phyloP scores from a whole-genome alignment of 2,888 invertebrate species.

The Synanthedon myopaeformis region DNA sequence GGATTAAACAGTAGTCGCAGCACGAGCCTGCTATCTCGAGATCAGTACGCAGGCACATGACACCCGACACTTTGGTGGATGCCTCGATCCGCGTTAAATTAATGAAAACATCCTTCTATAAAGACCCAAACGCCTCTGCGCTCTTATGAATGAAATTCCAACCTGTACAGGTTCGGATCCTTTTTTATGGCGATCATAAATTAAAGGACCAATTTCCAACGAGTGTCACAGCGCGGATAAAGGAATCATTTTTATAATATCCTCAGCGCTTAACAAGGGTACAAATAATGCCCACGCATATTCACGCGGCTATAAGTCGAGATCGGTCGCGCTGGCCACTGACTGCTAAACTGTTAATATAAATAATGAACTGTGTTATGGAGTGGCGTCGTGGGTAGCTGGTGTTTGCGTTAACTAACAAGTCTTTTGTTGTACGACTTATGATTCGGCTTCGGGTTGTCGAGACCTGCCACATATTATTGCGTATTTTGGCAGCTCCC shows the following conservation, averaged over 20 bases:
- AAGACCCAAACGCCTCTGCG: slow-evolving; percentile 69
- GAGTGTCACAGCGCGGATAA: slow-evolving; percentile 68
- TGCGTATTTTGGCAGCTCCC: slow-evolving; percentile 7
- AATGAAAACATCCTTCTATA: slow-evolving; percentile 70
- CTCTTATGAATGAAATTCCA: slow-evolving; percentile 72
- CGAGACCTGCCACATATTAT: slow-evolving; percentile 2
- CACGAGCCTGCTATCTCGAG: slow-evolving; percentile 41
- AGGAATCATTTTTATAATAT: slow-evolving; percentile 71
- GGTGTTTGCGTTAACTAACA: slow-evolving; percentile 49
- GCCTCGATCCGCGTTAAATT: slow-evolving; percentile 57
- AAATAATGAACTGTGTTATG: slow-evolving; percentile 70
- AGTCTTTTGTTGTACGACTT: slow-evolving; percentile 48
- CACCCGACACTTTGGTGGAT: slow-evolving; percentile 57
- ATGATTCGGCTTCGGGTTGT: slow-evolving; percentile 15
- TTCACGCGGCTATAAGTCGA: slow-evolving; percentile 65
- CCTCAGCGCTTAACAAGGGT: slow-evolving; percentile 68
- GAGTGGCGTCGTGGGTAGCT: slow-evolving; percentile 53
- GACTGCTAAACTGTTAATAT: slow-evolving; percentile 71
- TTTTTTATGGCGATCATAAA: slow-evolving; percentile 68
- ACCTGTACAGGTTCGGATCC: slow-evolving; percentile 60
- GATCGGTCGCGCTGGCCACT: slow-evolving; percentile 52
- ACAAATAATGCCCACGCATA: slow-evolving; percentile 69
- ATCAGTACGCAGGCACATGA: slow-evolving; percentile 27
- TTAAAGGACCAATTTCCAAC: slow-evolving; percentile 67
- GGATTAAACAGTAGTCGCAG: slow-evolving; percentile 43